A percentile compares a stretch with the other conserved stretches of the same genome.
phyloP scores from a whole-genome alignment of 2,797 vertebrate genomes.

The Crypturellus tataupa region DNA sequence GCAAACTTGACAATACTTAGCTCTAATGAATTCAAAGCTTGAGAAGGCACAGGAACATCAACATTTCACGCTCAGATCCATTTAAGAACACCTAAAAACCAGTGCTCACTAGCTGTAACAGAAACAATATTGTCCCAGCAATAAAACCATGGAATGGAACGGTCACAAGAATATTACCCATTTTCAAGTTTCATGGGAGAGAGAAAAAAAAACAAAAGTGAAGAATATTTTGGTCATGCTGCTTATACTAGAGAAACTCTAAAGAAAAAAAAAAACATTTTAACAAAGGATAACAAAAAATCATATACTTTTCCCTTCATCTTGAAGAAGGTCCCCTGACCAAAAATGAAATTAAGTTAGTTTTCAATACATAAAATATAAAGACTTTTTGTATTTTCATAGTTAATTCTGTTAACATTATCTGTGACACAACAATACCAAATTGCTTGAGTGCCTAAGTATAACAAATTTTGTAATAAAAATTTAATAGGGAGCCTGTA shows the following conservation, averaged over 20 bases:
- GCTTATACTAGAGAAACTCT: not conserved
- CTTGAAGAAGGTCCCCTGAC: not conserved
- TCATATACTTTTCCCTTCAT: not conserved
- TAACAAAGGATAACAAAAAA: conserved; percentile 33
- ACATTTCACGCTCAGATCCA: conserved; percentile 5
- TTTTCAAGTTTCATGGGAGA: not conserved
- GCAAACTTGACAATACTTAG: conserved; percentile 16
- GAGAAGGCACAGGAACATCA: conserved; percentile 25
- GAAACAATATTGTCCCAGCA: conserved; percentile 52
- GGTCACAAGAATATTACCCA: not conserved
- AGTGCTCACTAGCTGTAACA: not conserved
- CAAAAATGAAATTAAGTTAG: conserved; percentile 37
- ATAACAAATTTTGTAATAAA: not conserved
- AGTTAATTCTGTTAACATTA: not conserved
- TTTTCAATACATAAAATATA: conserved; percentile 18
- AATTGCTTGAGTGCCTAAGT: not conserved
- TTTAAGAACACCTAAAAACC: conserved; percentile 42
- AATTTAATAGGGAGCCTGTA: not conserved
- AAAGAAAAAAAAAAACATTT: conserved; percentile 1
- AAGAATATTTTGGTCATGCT: not conserved
- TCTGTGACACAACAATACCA: not conserved
- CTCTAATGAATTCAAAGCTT: not conserved
- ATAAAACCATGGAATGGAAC: not conserved
- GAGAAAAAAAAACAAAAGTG: not conserved
- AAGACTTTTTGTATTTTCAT: not conserved